Evolutionary conservation across 2,888 invertebrate genomes (phyloP).

Genomic region (Hymenopus coronatus): DNA sequence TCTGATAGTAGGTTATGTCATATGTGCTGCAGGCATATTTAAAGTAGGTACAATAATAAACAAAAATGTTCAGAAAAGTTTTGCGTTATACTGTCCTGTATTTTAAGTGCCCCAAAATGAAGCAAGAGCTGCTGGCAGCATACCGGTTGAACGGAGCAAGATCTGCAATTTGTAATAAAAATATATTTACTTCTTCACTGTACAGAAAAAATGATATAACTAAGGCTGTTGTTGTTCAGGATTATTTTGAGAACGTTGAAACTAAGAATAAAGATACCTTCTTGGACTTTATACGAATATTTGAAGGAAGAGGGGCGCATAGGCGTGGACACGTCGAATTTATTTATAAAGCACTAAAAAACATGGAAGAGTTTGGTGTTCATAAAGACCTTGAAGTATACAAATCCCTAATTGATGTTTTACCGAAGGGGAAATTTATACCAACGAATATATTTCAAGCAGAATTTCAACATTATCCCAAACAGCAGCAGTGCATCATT

Average conservation of each 20-base stretch:
- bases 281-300: slow-evolving; percentile 71
- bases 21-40: not conserved
- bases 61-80: not conserved
- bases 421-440: slow-evolving; percentile 87
- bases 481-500: slow-evolving; percentile 92
- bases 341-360: slow-evolving; percentile 81
- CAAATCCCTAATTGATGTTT: slow-evolving; percentile 76
- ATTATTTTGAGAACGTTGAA: slow-evolving; percentile 45
- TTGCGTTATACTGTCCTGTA: not conserved
- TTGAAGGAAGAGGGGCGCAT: slow-evolving; percentile 63
- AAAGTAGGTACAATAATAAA: not conserved
- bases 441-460: slow-evolving; percentile 79
- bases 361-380: slow-evolving; percentile 88
- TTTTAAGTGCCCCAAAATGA: not conserved
- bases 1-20: not conserved
- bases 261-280: slow-evolving; percentile 66
- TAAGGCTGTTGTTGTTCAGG: slow-evolving; percentile 21
- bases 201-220: not conserved
- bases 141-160: not conserved
- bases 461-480: slow-evolving; percentile 91
- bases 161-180: not conserved
- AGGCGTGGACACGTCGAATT: slow-evolving; percentile 91
- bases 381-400: slow-evolving; percentile 83
- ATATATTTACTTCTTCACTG: not conserved
- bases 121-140: not conserved